These are phyloP conservation scores for Cydia pomonella DNA, from an alignment of 1,140 invertebrate species.

Conservation along the genomic window DNA sequence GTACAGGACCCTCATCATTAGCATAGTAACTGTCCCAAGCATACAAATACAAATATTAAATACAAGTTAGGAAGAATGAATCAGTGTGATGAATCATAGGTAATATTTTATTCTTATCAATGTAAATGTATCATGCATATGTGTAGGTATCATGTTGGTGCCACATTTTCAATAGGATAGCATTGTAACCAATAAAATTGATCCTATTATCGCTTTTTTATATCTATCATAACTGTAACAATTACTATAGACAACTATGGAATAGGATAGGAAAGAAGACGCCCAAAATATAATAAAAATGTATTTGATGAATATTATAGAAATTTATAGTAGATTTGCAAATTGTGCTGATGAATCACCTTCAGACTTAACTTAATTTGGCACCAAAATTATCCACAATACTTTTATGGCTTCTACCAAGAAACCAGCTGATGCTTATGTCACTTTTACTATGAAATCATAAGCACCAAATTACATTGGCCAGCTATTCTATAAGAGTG, in stretches of 20 bases:
- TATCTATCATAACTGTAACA: no score
- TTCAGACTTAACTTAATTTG: slow-evolving; percentile 17
- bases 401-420: neutral
- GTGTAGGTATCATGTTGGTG: slow-evolving; percentile 9
- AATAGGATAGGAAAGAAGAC: no score
- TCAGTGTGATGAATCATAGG: slow-evolving; percentile 12
- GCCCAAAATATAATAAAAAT: no score
- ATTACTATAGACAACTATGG: no score
- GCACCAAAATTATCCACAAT: neutral
- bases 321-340: neutral
- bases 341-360: neutral
- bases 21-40: neutral
- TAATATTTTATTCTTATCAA: slow-evolving; percentile 28
- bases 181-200: neutral
- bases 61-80: slow-evolving; percentile 12
- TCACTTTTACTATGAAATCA: neutral
- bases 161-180: neutral
- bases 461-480: neutral
- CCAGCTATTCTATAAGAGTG: neutral
- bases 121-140: neutral
- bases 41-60: slow-evolving; percentile 3
- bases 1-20: neutral
- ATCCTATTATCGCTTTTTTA: no score
- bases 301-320: neutral
- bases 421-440: neutral